These are phyloP conservation scores for Penaeus japonicus DNA, from an alignment of 1,140 invertebrate species.

Conservation along the genomic window DNA sequence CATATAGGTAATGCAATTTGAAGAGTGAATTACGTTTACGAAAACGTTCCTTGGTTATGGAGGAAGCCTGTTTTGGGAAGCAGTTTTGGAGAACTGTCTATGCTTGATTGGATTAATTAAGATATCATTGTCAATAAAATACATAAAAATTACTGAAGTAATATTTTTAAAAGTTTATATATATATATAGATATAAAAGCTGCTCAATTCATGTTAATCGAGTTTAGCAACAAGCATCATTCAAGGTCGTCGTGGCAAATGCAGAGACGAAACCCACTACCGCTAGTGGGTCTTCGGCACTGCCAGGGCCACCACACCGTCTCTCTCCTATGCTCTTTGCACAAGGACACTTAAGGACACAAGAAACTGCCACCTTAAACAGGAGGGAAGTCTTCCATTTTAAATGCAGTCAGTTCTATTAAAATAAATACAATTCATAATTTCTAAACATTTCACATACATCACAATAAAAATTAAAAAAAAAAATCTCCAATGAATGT, in stretches of 20 bases:
- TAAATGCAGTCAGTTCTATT: too few species aligned
- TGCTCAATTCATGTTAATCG: not conserved
- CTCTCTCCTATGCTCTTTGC: not conserved
- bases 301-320: not conserved
- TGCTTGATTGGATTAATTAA: conserved; percentile 7
- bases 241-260: too few species aligned
- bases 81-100: conserved; percentile 4
- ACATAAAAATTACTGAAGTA: not conserved
- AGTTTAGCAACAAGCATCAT: not conserved
- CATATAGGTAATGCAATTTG: not conserved
- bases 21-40: not conserved
- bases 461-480: too few species aligned
- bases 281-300: too few species aligned
- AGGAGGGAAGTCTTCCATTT: too few species aligned
- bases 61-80: conserved; percentile 19
- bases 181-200: not conserved
- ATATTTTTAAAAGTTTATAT: not conserved
- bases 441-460: too few species aligned
- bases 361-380: conserved; percentile 25
- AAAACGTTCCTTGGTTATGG: not conserved
- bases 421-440: too few species aligned
- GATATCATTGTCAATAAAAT: not conserved
- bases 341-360: conserved; percentile 36
- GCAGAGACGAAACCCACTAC: too few species aligned
- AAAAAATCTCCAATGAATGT: too few species aligned